These are phyloP conservation scores for Gonocerus acuteangulatus DNA, from an alignment of 2,888 invertebrate genomes.

Conservation along the genomic window DNA sequence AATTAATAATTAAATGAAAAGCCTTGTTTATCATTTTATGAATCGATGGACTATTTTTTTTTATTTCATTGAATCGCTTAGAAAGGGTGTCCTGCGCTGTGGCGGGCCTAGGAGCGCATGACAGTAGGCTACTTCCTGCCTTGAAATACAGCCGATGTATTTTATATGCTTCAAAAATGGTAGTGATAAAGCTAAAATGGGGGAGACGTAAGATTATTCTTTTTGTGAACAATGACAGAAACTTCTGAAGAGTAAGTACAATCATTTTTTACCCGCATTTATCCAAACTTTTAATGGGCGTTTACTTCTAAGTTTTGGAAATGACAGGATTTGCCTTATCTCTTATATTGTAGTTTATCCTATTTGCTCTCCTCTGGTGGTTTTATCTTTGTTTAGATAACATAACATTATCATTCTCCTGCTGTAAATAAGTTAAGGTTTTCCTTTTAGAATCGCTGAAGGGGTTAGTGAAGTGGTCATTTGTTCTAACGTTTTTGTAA, in stretches of 20 bases:
- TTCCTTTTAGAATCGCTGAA: neutral
- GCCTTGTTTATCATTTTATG: constrained; percentile 30
- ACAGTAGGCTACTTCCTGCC: constrained; percentile 35
- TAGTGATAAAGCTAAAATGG: constrained; percentile 72
- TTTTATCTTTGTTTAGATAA: neutral
- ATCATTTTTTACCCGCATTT: constrained; percentile 10
- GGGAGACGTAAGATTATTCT: constrained; percentile 75
- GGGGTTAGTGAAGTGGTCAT: neutral
- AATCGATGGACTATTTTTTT: constrained; percentile 34
- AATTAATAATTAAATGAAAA: neutral
- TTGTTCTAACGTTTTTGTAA: neutral
- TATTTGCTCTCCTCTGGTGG: no score
- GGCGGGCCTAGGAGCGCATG: constrained; percentile 31
- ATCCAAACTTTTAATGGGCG: constrained; percentile 30
- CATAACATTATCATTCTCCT: neutral
- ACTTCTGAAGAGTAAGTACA: constrained; percentile 79
- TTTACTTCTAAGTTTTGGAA: constrained; percentile 27
- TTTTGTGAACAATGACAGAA: constrained; percentile 84
- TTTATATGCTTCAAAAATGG: constrained; percentile 67
- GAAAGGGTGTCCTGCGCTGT: constrained; percentile 33
- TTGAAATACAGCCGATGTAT: constrained; percentile 37
- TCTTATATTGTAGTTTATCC: neutral
- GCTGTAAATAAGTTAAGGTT: no score
- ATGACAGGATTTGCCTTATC: neutral
- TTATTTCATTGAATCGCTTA: constrained; percentile 35